Evolutionary conservation across 1,140 invertebrate species (phyloP).

Genomic region (Drosophila neocordata): DNA sequence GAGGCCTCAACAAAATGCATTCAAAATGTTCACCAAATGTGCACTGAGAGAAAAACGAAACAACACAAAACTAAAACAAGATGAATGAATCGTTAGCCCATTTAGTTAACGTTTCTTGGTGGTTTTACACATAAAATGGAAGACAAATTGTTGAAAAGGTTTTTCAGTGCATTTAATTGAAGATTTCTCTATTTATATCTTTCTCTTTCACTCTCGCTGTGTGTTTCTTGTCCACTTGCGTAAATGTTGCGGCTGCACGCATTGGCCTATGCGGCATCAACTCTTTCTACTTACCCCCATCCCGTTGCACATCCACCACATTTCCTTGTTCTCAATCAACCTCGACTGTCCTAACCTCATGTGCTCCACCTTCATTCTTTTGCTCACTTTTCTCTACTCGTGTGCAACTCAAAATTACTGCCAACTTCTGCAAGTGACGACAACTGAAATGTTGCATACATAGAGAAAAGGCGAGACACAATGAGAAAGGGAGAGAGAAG

Average conservation of each 20-base stretch:
- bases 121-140: no score
- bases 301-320: not conserved
- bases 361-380: conserved; percentile 29
- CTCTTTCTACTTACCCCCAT: conserved; percentile 5
- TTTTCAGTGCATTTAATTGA: not conserved
- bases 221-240: conserved; percentile 48
- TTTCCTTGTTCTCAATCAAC: conserved; percentile 11
- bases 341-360: not conserved
- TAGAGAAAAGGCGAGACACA: conserved; percentile 6
- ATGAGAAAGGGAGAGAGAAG: not conserved
- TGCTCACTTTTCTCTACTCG: conserved; percentile 24
- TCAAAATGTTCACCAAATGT: conserved; percentile 13
- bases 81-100: not conserved
- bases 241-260: conserved; percentile 72
- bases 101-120: no score
- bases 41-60: conserved; percentile 22
- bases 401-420: conserved; percentile 73
- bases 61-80: not conserved
- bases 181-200: not conserved
- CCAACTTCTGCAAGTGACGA: conserved; percentile 78
- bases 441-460: conserved; percentile 58
- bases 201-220: conserved; percentile 20
- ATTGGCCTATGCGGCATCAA: conserved; percentile 45
- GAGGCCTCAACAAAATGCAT: conserved; percentile 27
- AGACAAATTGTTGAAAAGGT: no score